Percentiles rank a stretch among this genome's conserved stretches.
Conservation (phyloP, 37 sponge, comb jelly and placozoan species). For the Haliclona indistincta region DNA sequence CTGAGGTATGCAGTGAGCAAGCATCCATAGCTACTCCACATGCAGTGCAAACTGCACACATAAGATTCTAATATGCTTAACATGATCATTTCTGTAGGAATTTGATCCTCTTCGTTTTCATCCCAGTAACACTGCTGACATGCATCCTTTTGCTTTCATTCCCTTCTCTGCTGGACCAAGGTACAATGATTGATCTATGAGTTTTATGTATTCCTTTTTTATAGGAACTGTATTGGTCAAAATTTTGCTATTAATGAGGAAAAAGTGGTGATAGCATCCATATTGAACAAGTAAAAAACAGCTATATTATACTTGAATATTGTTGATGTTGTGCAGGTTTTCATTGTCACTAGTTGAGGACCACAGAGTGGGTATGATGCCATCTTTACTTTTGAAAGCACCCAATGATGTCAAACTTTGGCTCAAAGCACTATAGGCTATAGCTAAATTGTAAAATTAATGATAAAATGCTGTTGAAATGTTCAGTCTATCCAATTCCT, state of each 20-base stretch:
- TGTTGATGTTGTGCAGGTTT: no score
- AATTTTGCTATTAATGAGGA: slow-evolving; percentile 82
- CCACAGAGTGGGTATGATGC: slow-evolving; percentile 27
- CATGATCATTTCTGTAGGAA: slow-evolving; percentile 17
- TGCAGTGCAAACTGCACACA: no score
- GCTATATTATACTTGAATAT: no score
- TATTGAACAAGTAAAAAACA: slow-evolving; percentile 32
- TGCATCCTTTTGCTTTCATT: slow-evolving; percentile 72
- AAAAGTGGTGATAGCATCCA: slow-evolving; percentile 48
- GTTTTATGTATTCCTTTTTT: neutral
- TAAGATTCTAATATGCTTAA: no score
- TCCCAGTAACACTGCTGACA: slow-evolving; percentile 38
- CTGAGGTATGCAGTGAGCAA: slow-evolving; percentile 49
- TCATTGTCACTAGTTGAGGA: slow-evolving; percentile 12
- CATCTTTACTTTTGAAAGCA: slow-evolving; percentile 10
- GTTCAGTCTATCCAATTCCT: no score
- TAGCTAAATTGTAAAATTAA: no score
- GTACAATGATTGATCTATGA: neutral
- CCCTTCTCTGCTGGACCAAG: slow-evolving; percentile 80
- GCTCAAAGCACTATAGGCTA: slow-evolving; percentile 11
- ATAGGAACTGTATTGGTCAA: slow-evolving; percentile 93
- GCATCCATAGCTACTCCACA: no score
- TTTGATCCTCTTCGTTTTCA: slow-evolving; percentile 76
- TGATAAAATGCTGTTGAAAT: no score
- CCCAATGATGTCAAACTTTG: slow-evolving; percentile 38